phyloP scores from a whole-genome alignment of 2,888 invertebrate genomes.

The Sesamia inferens region DNA sequence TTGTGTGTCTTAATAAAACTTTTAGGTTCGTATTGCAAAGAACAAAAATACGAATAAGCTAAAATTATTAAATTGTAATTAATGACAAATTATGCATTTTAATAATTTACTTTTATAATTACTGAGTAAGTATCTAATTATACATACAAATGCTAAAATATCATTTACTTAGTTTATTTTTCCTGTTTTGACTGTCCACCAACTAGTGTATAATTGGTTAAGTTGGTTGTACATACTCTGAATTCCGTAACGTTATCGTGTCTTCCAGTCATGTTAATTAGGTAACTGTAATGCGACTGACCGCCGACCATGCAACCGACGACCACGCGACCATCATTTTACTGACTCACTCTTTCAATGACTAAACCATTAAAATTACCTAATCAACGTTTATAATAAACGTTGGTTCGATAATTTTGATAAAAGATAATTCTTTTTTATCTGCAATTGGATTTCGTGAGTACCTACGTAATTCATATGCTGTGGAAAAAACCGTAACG shows the following conservation, averaged over 20 bases:
- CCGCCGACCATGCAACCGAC: constrained; percentile 3
- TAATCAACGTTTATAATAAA: constrained; percentile 18
- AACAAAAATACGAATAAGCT: too few relatives aligned
- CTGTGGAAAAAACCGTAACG: not conserved
- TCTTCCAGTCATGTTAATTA: constrained; percentile 47
- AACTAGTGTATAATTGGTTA: too few relatives aligned
- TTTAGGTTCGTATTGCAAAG: not conserved
- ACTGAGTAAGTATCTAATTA: too few relatives aligned
- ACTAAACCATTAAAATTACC: constrained; percentile 37
- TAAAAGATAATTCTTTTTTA: too few relatives aligned
- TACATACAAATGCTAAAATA: too few relatives aligned
- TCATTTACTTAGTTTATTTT: too few relatives aligned
- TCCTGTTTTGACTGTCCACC: too few relatives aligned
- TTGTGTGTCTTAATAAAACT: constrained; percentile 10
- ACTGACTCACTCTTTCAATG: constrained; percentile 25
- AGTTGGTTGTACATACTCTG: not conserved
- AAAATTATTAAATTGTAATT: too few relatives aligned
- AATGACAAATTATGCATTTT: not conserved
- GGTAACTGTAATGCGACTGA: constrained; percentile 43
- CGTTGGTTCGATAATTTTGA: too few relatives aligned
- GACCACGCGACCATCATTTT: constrained; percentile 1
- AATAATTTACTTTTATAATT: not conserved
- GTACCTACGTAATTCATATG: constrained; percentile 13
- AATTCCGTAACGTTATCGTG: constrained; percentile 27
- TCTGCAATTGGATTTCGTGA: constrained; percentile 13